Conservation (phyloP, 2,113 vertebrate species). For the Glaucidium brasilianum region DNA sequence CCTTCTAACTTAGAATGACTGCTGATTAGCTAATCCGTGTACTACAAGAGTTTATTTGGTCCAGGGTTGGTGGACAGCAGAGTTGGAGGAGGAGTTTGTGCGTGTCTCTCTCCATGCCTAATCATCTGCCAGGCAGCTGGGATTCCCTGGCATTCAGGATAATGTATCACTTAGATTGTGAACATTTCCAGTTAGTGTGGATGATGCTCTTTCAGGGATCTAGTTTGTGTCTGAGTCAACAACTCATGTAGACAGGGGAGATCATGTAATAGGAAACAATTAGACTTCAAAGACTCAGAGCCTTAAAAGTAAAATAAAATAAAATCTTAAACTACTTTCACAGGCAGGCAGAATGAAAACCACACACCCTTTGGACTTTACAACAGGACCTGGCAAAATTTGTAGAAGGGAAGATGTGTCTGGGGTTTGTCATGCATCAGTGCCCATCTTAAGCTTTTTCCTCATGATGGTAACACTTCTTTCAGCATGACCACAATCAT, state of each 20-base stretch:
- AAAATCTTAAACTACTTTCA: neutral
- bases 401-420: neutral
- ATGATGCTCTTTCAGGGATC: neutral
- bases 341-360: slow-evolving; percentile 1
- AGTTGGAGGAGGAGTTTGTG: neutral
- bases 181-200: neutral
- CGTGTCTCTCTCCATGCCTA: neutral
- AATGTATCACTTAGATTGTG: neutral
- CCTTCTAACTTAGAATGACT: neutral
- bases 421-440: neutral
- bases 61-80: neutral
- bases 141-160: neutral
- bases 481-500: neutral
- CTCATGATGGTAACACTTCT: neutral
- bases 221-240: neutral
- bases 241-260: neutral
- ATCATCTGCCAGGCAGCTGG: neutral
- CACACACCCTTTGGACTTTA: neutral
- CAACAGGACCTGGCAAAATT: neutral
- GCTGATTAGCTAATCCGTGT: neutral
- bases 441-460: neutral
- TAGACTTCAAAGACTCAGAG: neutral
- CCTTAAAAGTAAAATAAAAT: neutral
- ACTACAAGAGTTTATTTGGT: neutral
- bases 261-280: neutral